phyloP scores from a whole-genome alignment of 2,113 vertebrate species.

The Axis porcinus region DNA sequence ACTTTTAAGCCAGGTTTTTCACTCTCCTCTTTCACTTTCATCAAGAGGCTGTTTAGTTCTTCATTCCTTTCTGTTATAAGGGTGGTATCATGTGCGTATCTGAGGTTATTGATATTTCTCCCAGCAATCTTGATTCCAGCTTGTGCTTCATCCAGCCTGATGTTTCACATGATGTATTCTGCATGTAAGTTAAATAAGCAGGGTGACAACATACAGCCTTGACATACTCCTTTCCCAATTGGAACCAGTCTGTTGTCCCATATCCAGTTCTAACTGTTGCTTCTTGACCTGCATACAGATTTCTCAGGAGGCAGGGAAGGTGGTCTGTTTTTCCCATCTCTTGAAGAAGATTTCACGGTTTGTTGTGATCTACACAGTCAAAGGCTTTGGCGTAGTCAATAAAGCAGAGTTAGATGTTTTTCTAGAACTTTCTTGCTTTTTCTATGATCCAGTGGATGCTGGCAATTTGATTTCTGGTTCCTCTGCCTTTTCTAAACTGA shows the following conservation, averaged over 20 bases:
- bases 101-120: neutral
- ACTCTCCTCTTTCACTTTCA: neutral
- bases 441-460: neutral
- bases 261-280: neutral
- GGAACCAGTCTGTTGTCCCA: neutral
- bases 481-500: neutral
- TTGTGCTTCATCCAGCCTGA: neutral
- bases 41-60: neutral
- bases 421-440: neutral
- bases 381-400: neutral
- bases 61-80: neutral
- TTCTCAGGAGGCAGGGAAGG: neutral
- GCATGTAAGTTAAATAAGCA: neutral
- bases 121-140: neutral
- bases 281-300: neutral
- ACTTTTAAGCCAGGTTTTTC: neutral
- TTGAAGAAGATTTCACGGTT: neutral
- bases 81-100: neutral
- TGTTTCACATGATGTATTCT: neutral
- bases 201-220: neutral
- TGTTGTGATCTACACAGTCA: neutral
- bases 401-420: neutral
- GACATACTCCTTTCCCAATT: neutral
- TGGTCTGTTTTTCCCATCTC: neutral
- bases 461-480: neutral